Evolutionary conservation across 2,113 vertebrate genomes (phyloP), one percentile per base, ranked within the genome.

Genomic region (Rhinoderma darwinii): DNA sequence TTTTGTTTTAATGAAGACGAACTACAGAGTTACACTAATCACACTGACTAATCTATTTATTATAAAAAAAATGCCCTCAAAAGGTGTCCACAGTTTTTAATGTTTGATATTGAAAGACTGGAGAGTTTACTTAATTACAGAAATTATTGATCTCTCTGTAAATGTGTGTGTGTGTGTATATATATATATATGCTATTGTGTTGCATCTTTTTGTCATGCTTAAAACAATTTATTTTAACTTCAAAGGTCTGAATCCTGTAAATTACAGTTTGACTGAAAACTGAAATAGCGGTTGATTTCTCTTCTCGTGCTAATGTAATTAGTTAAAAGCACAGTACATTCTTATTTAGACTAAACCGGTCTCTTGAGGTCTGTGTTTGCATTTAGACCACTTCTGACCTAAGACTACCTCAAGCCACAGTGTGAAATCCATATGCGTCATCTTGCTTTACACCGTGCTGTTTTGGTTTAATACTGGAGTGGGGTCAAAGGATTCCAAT

Each of bases 331-430:
- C 25, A 27, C 54, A 81, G 25, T 25, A 41, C 78, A 17, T 59
- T 59, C 2, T 18, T 61, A 81, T 61, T 61, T 81, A 81, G 32
- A 81, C 37, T 54, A 54, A 25, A 37, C 30, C 41, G 78, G 78
- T 59, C 32, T 81, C 37, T n/a, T 81, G 54, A 81, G 47, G 51
- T 61, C 78, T 81, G 35, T 35, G n/a, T 61, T 61, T 81, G 54
- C 78, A 81, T 39, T 80, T 6, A 18, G 11, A 15, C 22, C 54
- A 39, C 25, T 80, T 51, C 22, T 59, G 54, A 61, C 75, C 75
- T 78, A 51, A 78, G 75, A 78, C 27, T 78, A 78, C 75, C 75
- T 27, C 27, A 35, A 35, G 27, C 50, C 10, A 32, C 75, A 22
- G 25, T 51, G 14, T 32, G 20, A 78, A 50, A 51, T 35, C 44